Evolutionary conservation across 2,113 vertebrate species (phyloP).

Genomic region (Prochilodus magdalenae): DNA sequence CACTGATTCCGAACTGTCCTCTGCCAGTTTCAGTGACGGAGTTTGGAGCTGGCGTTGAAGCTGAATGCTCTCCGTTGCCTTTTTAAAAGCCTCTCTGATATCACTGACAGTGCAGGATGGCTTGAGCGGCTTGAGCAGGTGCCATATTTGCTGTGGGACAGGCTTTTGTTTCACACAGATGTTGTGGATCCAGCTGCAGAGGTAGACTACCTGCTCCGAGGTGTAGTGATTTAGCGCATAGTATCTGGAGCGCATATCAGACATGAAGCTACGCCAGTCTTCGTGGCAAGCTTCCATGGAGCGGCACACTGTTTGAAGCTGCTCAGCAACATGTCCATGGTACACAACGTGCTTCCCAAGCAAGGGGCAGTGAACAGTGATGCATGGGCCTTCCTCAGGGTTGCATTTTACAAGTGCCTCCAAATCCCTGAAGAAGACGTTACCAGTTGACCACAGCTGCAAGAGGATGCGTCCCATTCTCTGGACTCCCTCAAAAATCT

Average conservation of each 20-base stretch:
- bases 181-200: constrained; percentile 71
- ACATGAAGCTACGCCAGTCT: constrained; percentile 72
- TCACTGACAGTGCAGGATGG: constrained; percentile 64
- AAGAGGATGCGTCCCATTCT: constrained; percentile 70
- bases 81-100: constrained; percentile 61
- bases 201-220: constrained; percentile 76
- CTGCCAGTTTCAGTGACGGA: not conserved
- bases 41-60: not conserved
- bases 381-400: constrained; percentile 55
- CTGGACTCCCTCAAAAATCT: constrained; percentile 79
- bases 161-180: constrained; percentile 46
- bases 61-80: constrained; percentile 1
- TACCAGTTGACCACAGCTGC: constrained; percentile 75
- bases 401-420: constrained; percentile 67
- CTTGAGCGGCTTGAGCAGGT: constrained; percentile 74
- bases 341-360: constrained; percentile 52
- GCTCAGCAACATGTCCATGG: constrained; percentile 58
- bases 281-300: constrained; percentile 73
- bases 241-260: constrained; percentile 67
- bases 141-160: constrained; percentile 67
- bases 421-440: constrained; percentile 77
- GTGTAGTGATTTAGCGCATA: constrained; percentile 75
- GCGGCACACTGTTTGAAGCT: constrained; percentile 67
- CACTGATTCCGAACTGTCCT: not conserved
- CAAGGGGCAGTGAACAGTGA: constrained; percentile 66